A percentile compares a stretch with the other conserved stretches of the same genome.
Conservation (phyloP, 2,113 vertebrate species). For the Psittacula cyanocephala region DNA sequence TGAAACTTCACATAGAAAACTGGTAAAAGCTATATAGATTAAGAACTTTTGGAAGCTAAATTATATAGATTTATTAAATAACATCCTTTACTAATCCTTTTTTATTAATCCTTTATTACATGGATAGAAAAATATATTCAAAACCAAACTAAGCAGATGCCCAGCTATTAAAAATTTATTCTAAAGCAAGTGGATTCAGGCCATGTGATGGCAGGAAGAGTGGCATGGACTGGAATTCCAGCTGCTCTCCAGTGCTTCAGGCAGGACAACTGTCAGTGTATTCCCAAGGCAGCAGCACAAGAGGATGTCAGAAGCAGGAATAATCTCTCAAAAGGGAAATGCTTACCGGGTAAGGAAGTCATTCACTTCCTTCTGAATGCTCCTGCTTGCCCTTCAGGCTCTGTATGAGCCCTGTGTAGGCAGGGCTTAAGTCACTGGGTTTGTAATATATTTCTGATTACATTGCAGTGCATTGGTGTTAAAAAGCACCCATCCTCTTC, state of each 20-base stretch:
- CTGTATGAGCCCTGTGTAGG: background rate
- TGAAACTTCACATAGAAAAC: background rate
- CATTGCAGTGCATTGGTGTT: background rate
- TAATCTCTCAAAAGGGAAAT: background rate
- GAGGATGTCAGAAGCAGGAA: background rate
- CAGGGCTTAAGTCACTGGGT: background rate
- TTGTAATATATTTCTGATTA: background rate
- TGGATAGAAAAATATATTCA: fast-evolving
- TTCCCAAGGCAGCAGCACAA: background rate
- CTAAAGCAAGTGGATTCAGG: background rate
- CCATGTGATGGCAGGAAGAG: background rate
- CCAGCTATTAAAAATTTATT: background rate
- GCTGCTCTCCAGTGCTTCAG: background rate
- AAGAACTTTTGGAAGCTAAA: background rate
- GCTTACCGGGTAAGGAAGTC: background rate
- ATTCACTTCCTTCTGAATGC: constrained; percentile 28
- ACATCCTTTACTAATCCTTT: background rate
- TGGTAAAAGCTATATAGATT: background rate
- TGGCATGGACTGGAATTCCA: background rate
- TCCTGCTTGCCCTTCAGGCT: background rate
- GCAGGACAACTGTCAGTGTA: fast-evolving
- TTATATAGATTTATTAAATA: background rate
- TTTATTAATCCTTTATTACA: background rate
- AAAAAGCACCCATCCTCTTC: background rate
- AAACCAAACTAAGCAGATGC: background rate